Base-by-base conservation (phyloP, 2,888 invertebrate species). In the Platypus cylindrus region DNA sequence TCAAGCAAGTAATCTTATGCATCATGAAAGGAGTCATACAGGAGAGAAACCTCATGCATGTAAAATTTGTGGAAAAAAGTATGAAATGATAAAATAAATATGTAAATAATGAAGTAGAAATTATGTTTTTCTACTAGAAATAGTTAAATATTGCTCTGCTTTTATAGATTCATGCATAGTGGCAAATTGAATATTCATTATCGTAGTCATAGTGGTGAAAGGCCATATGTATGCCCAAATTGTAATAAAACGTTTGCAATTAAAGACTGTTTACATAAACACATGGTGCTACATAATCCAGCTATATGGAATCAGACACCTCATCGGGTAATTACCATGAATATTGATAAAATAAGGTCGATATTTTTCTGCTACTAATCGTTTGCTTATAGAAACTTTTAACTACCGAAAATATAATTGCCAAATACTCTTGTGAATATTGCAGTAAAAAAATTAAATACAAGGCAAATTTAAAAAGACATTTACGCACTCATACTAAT, bases 221-320 rank as follows among this genome's bases (percentile, higher is more conserved):
- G 50, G 38, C 54, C 56, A 1, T 54, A 52, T 38, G 42, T 43
- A 15, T 58, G 55, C 43, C 46, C 47, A 4, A 48, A 50, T 15
- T 59, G 59, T 36, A 51, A 52, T 1, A 48, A 50, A 37, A 47
- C 50, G 33, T 59, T 58, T 45, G 50, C 55, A 2, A 48, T 52
- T 14, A 51, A 48, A 32, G 53, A 55, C 15, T 57, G 55, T 2
- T 41, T 59, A 28, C 54, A 51, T 27, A 54, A 51, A 26, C 59
- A 59, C 33, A 50, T 53, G 14, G 40, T 57, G 27, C 58, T 52
- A 2, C 59, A 59, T 44, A n/a, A n/a, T n/a, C n/a, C n/a, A n/a
- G n/a, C n/a, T n/a, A n/a, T n/a, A n/a, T n/a, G n/a, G n/a, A n/a
- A n/a, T n/a, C n/a, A n/a, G n/a, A n/a, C n/a, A n/a, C n/a, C n/a